Evolutionary conservation across 2,888 invertebrate species (phyloP), one percentile per base, ranked within the genome.

Genomic region (Rotaria sp.): DNA sequence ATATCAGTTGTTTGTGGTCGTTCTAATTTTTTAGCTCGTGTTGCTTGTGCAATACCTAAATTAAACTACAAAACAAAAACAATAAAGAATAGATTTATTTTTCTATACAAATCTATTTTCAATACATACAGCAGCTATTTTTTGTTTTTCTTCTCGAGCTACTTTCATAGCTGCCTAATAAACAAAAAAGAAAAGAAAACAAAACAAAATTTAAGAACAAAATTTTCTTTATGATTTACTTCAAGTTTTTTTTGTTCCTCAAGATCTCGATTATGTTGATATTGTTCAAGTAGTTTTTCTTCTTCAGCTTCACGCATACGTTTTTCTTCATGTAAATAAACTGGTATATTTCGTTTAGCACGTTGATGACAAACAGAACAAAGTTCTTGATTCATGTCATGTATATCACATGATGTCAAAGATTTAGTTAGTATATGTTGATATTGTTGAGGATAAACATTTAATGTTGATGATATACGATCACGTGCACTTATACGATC

Each of bases 341-440:
- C 90, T 0, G 91, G 91, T 45, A 91, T 88, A 88, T 91, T 91
- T n/a, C 90, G 88, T 13, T 90, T 88, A 3, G 89, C 89, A n/a
- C 91, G 88, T 88, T 91, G 91, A 88, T 91, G 91, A 87, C 91
- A 91, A 57, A 91, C 88, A 87, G 91, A 91, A 88, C 91, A 91
- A 85, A 91, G 88, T 88, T 91, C 91, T 88, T 91, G 91, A 1
- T 91, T 91, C 21, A 90, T 90, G 85, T 89, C 89, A 35, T 89
- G 88, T 87, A 91, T 91, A 21, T 89, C 89, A 88, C 90, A 90
- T 24, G 84, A 11, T 2, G 59, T 24, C 35, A 38, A 30, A 18
- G 57, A 55, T 57, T 26, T n/a, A 35, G 30, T n/a, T 15, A 24
- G 1, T 30, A 30, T 8, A 2, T 30, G 30, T 59, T 59, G 13